Evolutionary conservation across 2,888 invertebrate genomes (phyloP).

Genomic region (Adelognathus sp.): DNA sequence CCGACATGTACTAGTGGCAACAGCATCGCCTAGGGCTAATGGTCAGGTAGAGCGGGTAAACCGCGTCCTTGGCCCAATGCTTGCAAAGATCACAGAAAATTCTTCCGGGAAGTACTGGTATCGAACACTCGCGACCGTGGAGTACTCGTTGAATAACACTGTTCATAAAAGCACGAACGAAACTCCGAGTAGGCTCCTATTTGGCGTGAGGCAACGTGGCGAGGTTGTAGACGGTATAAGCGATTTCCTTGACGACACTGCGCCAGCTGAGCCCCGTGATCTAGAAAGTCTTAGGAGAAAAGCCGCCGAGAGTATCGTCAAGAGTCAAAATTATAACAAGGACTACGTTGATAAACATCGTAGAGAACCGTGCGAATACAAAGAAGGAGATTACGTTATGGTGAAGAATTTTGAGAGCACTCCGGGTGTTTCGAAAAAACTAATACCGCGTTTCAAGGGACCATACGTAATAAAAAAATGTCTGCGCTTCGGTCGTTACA

Average conservation of each 20-base stretch:
- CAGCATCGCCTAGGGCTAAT: conserved; percentile 68
- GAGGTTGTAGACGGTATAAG: background rate
- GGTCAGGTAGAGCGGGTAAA: conserved; percentile 69
- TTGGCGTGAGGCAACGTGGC: background rate
- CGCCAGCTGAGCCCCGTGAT: background rate
- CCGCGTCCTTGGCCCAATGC: conserved; percentile 50
- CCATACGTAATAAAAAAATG: background rate
- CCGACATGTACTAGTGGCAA: conserved; percentile 65
- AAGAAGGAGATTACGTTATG: conserved; percentile 2
- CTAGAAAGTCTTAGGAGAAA: background rate
- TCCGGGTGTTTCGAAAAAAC: background rate
- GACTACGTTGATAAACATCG: background rate
- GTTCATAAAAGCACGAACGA: background rate
- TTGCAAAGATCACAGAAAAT: conserved; percentile 29
- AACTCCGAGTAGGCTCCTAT: background rate
- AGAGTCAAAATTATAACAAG: background rate
- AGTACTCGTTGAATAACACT: conserved; percentile 5
- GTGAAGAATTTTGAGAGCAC: background rate
- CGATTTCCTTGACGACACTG: background rate
- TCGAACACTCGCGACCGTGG: background rate
- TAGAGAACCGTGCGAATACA: background rate
- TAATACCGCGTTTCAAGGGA: background rate
- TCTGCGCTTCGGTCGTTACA: background rate
- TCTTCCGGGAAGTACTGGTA: background rate
- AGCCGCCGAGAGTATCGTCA: background rate